These are phyloP conservation scores for Eupithecia insigniata DNA, from an alignment of 2,888 invertebrate species.

Conservation along the genomic window DNA sequence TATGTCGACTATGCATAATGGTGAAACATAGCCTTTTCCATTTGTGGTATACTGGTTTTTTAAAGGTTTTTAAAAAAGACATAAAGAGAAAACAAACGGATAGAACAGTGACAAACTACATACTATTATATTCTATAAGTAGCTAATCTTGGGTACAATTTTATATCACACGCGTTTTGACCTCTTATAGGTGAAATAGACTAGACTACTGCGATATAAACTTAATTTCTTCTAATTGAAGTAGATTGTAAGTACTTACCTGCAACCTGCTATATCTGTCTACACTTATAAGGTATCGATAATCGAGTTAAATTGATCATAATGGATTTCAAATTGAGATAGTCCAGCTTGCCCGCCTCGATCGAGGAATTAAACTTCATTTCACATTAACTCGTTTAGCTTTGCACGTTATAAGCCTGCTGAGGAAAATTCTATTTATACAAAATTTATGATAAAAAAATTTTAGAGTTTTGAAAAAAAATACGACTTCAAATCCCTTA, in stretches of 20 bases:
- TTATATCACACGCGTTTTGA: background rate
- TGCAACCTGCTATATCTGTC: background rate
- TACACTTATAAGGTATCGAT: slow-evolving; percentile 8
- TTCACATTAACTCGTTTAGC: background rate
- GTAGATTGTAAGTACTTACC: background rate
- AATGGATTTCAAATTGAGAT: slow-evolving; percentile 8
- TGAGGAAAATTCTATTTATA: background rate
- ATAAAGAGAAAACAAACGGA: background rate
- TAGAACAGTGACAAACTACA: too few species aligned
- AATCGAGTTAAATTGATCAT: slow-evolving; percentile 13
- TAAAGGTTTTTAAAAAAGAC: background rate
- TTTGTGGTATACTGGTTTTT: background rate
- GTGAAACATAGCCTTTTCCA: background rate
- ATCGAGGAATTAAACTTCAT: background rate
- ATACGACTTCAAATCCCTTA: too few species aligned
- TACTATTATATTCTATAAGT: too few species aligned
- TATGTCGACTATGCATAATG: too few species aligned
- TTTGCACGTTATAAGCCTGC: background rate
- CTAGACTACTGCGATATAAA: background rate
- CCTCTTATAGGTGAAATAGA: background rate
- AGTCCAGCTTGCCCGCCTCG: background rate
- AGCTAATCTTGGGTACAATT: background rate
- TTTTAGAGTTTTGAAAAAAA: too few species aligned
- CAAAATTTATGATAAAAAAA: background rate
- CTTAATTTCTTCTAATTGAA: background rate